Evolutionary conservation across 2,113 vertebrate genomes (phyloP).

Genomic region (Amphilophus citrinellus): DNA sequence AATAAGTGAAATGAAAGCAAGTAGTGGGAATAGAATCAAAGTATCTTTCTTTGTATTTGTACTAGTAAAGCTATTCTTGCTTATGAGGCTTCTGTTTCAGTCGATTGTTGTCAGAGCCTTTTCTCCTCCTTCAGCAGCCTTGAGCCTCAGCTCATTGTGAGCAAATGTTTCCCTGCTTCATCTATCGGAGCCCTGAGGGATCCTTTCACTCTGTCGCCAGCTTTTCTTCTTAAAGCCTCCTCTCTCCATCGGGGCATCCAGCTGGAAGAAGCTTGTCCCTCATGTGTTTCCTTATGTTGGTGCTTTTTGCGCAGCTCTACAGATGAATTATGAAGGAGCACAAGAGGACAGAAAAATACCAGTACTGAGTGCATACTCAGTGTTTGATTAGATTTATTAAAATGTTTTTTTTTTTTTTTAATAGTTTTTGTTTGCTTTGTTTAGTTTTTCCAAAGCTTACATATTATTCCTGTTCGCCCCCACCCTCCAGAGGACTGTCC

Average conservation of each 20-base stretch:
- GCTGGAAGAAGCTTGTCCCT: constrained; percentile 34
- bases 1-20: not conserved
- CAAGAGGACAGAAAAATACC: not conserved
- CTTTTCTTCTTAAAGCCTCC: constrained; percentile 36
- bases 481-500: not conserved
- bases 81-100: not conserved
- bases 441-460: not conserved
- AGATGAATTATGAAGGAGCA: constrained; percentile 56
- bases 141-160: constrained; percentile 16
- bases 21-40: not conserved
- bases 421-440: not conserved
- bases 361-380: constrained; percentile 11
- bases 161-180: constrained; percentile 27
- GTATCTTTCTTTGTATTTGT: not conserved
- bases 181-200: constrained; percentile 57
- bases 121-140: not conserved
- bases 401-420: not conserved
- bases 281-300: constrained; percentile 35
- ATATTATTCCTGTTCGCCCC: not conserved
- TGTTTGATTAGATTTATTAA: constrained; percentile 20
- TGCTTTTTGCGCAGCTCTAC: constrained; percentile 28
- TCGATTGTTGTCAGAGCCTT: constrained; percentile 13
- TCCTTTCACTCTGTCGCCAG: constrained; percentile 16
- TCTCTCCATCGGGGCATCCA: constrained; percentile 7
- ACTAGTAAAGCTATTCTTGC: not conserved